Base-by-base conservation (phyloP, 2,888 invertebrate species). In the Campopleginae sp. region DNA sequence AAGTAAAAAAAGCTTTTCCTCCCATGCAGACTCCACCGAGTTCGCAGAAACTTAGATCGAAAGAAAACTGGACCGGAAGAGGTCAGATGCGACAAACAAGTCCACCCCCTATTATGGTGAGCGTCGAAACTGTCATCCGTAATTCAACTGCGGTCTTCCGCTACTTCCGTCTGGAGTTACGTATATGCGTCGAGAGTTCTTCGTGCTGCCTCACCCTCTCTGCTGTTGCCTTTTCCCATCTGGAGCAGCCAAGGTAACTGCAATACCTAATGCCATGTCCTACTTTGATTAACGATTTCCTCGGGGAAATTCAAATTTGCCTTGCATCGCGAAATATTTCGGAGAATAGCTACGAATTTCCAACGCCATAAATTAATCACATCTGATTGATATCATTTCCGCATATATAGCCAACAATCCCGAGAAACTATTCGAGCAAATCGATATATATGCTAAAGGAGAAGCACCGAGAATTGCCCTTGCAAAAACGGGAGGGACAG, bases 231-330 rank as follows among this genome's bases (percentile, higher is more conserved):
- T 58, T 58, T 27, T 58, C 58, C 58, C 58, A 27, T 58, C 58
- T 27, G 14, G 51, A 61, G 54, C 17, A 27, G 33, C n/a, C 27
- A 10, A 23, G 58, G 19, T 23, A 54, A 58, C 72, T 54, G 72
- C 42, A 23, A 10, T 72, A 6, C 54, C 38, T 58, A 5, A 12
- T 14, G 38, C n/a, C 38, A 58, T 42, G 44, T 23, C 6, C 54
- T 17, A 19, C 72, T 72, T 54, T 72, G 80, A 80, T 81, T 68
- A 84, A 84, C 54, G 81, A 71, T 84, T 81, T 58, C 77, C 31
- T 38, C 33, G 1, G 65, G 71, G 65, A 70, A 75, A 63, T 82
- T 66, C 70, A 71, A 79, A 79, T 58, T 82, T 54, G 63, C 74
- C 65, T 51, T 33, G 27, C 42, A 38, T 17, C 33, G 14, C 23